These are phyloP conservation scores for Argyrosomus regius DNA, from an alignment of 2,797 vertebrate genomes.

Conservation along the genomic window DNA sequence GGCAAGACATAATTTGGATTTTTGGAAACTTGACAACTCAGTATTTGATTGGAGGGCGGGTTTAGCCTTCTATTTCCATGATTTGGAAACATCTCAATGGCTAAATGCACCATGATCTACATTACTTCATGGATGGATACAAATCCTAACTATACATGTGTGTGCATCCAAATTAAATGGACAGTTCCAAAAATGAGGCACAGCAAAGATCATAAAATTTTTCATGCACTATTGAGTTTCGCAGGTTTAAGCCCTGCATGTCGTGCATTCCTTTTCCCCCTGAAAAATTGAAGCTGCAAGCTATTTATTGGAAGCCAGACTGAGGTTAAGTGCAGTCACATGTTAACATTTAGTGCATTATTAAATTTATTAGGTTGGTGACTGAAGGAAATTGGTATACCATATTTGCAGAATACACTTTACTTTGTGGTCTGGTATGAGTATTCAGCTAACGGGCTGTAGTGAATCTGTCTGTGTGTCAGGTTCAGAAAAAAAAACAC, in stretches of 20 bases:
- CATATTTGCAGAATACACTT: slow-evolving; percentile 38
- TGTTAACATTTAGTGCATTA: slow-evolving; percentile 36
- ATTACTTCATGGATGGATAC: slow-evolving; percentile 23
- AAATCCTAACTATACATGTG: slow-evolving; percentile 12
- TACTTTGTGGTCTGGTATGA: not conserved
- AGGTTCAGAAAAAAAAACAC: slow-evolving; percentile 23
- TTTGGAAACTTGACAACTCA: slow-evolving; percentile 20
- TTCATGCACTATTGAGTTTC: slow-evolving; percentile 63
- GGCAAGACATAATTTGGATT: slow-evolving; percentile 40
- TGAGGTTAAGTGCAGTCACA: slow-evolving; percentile 54
- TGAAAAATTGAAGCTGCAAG: slow-evolving; percentile 52
- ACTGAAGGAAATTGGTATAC: slow-evolving; percentile 37
- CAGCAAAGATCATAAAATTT: slow-evolving; percentile 42
- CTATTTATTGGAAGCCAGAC: slow-evolving; percentile 48
- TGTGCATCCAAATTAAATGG: slow-evolving; percentile 40
- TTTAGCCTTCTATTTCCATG: not conserved
- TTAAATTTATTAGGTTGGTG: slow-evolving; percentile 45
- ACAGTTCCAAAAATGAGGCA: slow-evolving; percentile 46
- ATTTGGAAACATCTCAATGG: slow-evolving; percentile 9
- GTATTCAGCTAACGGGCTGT: not conserved
- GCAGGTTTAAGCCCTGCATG: slow-evolving; percentile 56
- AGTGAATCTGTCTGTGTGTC: slow-evolving; percentile 15
- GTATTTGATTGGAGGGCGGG: slow-evolving; percentile 10
- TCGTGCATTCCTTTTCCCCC: slow-evolving; percentile 63
- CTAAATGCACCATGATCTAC: slow-evolving; percentile 19